phyloP scores from a whole-genome alignment of 2,797 vertebrate genomes.

The Peromyscus melanophrys region DNA sequence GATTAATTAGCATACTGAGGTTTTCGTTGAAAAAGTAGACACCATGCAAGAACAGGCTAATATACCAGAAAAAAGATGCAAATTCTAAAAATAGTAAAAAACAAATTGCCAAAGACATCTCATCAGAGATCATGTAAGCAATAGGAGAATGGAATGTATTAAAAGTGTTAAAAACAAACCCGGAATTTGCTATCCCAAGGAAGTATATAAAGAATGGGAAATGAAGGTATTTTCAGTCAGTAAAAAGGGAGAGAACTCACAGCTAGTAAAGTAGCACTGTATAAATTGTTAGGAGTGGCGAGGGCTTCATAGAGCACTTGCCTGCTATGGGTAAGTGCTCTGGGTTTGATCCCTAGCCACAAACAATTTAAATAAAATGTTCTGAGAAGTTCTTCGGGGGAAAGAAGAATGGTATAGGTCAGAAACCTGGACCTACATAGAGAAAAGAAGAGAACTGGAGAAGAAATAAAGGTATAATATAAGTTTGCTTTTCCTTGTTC shows the following conservation, averaged over 20 bases:
- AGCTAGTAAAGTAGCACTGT: background rate
- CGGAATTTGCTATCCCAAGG: background rate
- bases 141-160: background rate
- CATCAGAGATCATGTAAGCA: background rate
- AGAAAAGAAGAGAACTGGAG: background rate
- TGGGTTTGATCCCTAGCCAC: background rate
- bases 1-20: background rate
- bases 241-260: background rate
- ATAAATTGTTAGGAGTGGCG: rapidly evolving
- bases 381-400: background rate
- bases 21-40: background rate
- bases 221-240: background rate
- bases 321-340: background rate
- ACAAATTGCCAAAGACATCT: background rate
- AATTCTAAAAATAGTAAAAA: background rate
- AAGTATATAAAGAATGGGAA: background rate
- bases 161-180: background rate
- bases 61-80: background rate
- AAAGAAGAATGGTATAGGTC: background rate
- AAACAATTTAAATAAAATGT: background rate
- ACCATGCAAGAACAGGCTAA: background rate
- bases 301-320: background rate
- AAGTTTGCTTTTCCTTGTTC: background rate
- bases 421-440: background rate
- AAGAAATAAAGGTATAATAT: background rate